Evolutionary conservation across 1,140 invertebrate species (phyloP), one percentile per base, ranked within the genome.

Genomic region (Drosophila neocordata): DNA sequence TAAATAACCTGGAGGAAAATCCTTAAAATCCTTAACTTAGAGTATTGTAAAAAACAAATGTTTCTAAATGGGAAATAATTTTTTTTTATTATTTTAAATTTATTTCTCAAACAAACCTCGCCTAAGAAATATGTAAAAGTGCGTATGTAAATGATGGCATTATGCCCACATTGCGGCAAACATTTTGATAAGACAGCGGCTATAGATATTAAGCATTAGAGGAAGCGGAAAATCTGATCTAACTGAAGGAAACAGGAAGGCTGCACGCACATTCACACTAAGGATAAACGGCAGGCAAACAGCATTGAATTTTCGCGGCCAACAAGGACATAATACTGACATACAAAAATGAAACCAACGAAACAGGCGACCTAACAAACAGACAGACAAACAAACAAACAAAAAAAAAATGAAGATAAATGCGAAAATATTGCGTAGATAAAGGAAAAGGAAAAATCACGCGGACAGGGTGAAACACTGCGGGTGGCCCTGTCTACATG

Each of bases 341-440:
- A 58, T 18, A 73, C 35, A 66, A 70, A 67, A 69, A 31, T 31
- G 27, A 31, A 31, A 72, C 27, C 53, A 51, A 24, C 37, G 13
- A 48, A 48, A 81, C 27, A 38, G 35, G 20, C 37, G 65, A 65
- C 24, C 37, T 62, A 65, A 59, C 59, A 69, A 67, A 77, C 56
- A 79, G 34, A 31, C 4, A 31, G 78, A 41, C 12, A 60, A 15
- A 31, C 34, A 15, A 13, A 4, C 70, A 67, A 63, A 59, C 31
- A n/a, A 51, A 57, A 3, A 31, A 31, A 68, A 81, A 87, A 85
- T 85, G 78, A 85, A 85, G 78, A 85, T 82, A 69, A 85, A 85
- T 85, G 82, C 62, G 82, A 74, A 75, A 82, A 76, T 69, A 83
- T 79, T 77, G 60, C 72, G 80, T 79, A 76, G 44, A 13, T 27